Base-by-base conservation (phyloP, 2,888 invertebrate genomes). In the Chironomus riparius region DNA sequence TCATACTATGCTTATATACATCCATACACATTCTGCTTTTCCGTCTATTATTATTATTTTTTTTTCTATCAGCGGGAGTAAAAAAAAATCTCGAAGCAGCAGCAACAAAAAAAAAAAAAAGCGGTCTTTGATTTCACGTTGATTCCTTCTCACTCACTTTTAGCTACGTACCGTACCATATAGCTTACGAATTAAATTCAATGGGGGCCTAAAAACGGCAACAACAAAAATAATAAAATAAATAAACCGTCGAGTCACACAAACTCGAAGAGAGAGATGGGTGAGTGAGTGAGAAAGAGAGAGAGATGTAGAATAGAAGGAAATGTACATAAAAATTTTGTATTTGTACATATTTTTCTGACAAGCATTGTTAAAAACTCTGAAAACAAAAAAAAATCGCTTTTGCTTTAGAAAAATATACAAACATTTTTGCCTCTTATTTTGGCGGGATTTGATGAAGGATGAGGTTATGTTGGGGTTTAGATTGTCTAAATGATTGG, bases 331-430 rank as follows among this genome's bases (percentile, higher is more conserved):
- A 38, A 56, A 56, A 56, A 6, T 56, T 56, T 15, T 68, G 28
- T 68, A 28, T 68, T 68, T 48, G 48, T 71, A 71, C 71, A 71
- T 61, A 71, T 71, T 71, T 71, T 71, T 71, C 50, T 71, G 71
- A 71, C 71, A 71, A 71, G 71, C 71, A 71, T 71, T 71, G 71
- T 71, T 71, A 61, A 71, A 70, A 70, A 10, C 15, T 65, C 22
- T 38, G 38, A 38, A 38, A 38, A 38, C 38, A 38, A 38, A 7
- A 38, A 38, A 38, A 38, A 38, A 38, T 15, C 15, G n/a, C 18
- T 56, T 56, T 56, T 56, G 4, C n/a, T 56, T 7, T 56, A 15
- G 15, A 56, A 56, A 56, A n/a, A n/a, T n/a, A 4, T 10, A 56
- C 5, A 56, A 56, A 56, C 56, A 56, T 38, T 38, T 38, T 38